Evolutionary conservation across 2,113 vertebrate species (phyloP).

Genomic region (Spermophilus dauricus): DNA sequence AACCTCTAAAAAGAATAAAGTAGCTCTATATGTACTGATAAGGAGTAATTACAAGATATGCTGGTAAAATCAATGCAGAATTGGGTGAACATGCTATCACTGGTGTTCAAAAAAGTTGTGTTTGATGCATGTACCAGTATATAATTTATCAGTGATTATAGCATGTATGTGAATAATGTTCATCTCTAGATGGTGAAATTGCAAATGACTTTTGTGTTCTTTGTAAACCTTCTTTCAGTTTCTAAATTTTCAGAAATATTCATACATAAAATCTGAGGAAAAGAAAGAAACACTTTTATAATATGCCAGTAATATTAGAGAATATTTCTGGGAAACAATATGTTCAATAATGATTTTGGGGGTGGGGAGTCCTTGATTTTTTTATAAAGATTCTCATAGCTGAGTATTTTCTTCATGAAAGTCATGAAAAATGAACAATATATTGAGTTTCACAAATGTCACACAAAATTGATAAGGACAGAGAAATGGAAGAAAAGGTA

Average conservation of each 20-base stretch:
- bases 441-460: slow-evolving; percentile 78
- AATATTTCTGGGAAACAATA: neutral
- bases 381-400: slow-evolving; percentile 10
- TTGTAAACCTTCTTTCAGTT: neutral
- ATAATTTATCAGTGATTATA: neutral
- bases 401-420: slow-evolving; percentile 53
- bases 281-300: slow-evolving; percentile 46
- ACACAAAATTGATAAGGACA: slow-evolving; percentile 79
- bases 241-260: slow-evolving; percentile 38
- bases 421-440: slow-evolving; percentile 75
- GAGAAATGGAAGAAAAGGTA: slow-evolving; percentile 68
- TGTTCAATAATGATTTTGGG: neutral
- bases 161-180: neutral
- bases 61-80: neutral
- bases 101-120: neutral
- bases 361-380: neutral
- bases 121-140: neutral
- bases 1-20: neutral
- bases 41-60: neutral
- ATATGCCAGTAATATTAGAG: neutral
- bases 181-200: neutral
- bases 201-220: slow-evolving; percentile 20
- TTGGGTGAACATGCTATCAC: neutral
- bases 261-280: neutral
- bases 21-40: neutral